Conservation (phyloP, 2,113 vertebrate species). For the Lepisosteus osseus region DNA sequence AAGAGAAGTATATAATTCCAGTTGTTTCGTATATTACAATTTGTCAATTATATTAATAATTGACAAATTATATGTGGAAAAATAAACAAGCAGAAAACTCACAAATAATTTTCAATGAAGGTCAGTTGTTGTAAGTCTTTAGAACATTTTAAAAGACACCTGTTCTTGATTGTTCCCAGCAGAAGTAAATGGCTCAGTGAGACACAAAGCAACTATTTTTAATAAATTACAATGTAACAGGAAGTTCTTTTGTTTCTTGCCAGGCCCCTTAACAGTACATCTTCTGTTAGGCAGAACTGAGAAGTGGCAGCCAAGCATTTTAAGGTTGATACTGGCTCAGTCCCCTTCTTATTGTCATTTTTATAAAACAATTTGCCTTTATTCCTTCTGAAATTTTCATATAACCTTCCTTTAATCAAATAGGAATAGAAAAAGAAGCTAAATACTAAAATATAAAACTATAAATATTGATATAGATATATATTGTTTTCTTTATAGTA, state of each 20-base stretch:
- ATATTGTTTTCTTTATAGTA: no score
- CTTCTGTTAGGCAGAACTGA: slow-evolving; percentile 11
- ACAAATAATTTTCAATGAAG: neutral
- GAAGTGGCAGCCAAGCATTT: neutral
- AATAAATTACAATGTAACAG: slow-evolving; percentile 18
- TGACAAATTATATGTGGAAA: neutral
- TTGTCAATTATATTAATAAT: neutral
- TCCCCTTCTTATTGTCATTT: neutral
- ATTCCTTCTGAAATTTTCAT: no score
- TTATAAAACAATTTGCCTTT: no score
- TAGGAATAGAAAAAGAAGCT: no score
- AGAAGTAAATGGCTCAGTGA: neutral
- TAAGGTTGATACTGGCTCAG: neutral
- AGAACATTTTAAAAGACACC: slow-evolving; percentile 10
- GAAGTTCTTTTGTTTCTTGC: slow-evolving; percentile 12
- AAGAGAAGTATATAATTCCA: slow-evolving; percentile 7
- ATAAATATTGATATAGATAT: no score
- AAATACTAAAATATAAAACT: no score
- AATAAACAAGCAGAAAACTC: slow-evolving; percentile 4
- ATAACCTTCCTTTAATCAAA: no score
- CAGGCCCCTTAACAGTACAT: slow-evolving; percentile 5
- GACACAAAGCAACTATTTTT: slow-evolving; percentile 9
- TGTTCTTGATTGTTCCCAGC: slow-evolving; percentile 3
- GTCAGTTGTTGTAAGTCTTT: neutral
- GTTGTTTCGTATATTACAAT: neutral